A percentile compares a stretch with the other conserved stretches of the same genome.
Evolutionary conservation across 2,888 invertebrate species (phyloP).

Genomic region (Drosophila stalkeri): DNA sequence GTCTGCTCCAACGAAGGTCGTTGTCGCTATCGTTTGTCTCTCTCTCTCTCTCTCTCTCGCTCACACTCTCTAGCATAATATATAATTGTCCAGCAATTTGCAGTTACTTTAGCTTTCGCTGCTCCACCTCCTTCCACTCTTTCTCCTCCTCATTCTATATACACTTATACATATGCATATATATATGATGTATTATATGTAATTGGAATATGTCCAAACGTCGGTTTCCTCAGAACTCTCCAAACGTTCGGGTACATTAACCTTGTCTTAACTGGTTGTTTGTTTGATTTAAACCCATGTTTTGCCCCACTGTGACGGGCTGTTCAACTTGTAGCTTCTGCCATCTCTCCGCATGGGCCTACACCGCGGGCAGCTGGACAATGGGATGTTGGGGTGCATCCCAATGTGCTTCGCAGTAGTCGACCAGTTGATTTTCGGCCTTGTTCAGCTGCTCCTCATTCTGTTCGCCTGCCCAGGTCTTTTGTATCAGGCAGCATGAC

Average conservation of each 20-base stretch:
- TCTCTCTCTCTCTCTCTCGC: constrained; percentile 8
- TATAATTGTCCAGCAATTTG: constrained; percentile 37
- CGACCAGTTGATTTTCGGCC: constrained; percentile 88
- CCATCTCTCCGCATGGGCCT: constrained; percentile 73
- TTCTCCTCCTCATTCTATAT: constrained; percentile 35
- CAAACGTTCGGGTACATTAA: constrained; percentile 77
- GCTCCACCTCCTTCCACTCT: constrained; percentile 22
- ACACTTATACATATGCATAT: constrained; percentile 55
- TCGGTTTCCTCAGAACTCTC: constrained; percentile 76
- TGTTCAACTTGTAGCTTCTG: constrained; percentile 56
- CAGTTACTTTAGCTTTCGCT: constrained; percentile 37
- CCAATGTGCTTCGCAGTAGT: constrained; percentile 89
- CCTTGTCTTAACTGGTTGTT: constrained; percentile 59
- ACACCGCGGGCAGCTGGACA: constrained; percentile 89
- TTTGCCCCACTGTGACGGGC: constrained; percentile 69
- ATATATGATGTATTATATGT: constrained; percentile 38
- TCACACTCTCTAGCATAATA: constrained; percentile 32
- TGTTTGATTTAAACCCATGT: constrained; percentile 52
- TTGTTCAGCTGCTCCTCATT: constrained; percentile 87
- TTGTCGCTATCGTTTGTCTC: constrained; percentile 19
- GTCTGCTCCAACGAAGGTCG: constrained; percentile 65
- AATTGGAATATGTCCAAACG: constrained; percentile 55
- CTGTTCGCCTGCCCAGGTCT: constrained; percentile 83
- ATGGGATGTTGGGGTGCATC: constrained; percentile 88
- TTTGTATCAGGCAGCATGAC: constrained; percentile 85